Evolutionary conservation across 2,888 invertebrate species (phyloP).

Genomic region (Bugulina stolonifera): DNA sequence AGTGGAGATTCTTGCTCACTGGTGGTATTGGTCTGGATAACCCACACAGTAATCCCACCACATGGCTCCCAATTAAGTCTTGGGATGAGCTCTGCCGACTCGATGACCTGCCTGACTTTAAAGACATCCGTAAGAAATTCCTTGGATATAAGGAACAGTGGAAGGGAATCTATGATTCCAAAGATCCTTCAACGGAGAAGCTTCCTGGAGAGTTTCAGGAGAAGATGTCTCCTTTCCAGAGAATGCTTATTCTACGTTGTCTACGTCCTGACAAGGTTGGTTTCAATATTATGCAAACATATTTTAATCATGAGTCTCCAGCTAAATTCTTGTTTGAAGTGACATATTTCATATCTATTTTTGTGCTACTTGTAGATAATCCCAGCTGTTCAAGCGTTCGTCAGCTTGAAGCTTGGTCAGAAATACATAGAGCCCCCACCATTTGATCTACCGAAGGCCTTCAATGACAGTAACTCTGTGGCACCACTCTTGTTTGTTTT

Average conservation of each 20-base stretch:
- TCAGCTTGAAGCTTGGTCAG: constrained; percentile 51
- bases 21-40: constrained; percentile 77
- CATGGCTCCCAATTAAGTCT: constrained; percentile 72
- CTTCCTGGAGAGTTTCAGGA: constrained; percentile 53
- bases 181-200: constrained; percentile 45
- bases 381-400: constrained; percentile 53
- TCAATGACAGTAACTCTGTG: constrained; percentile 50
- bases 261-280: constrained; percentile 54
- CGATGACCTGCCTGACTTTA: constrained; percentile 45
- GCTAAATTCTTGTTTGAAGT: too few relatives aligned
- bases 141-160: constrained; percentile 48
- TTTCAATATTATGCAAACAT: too few relatives aligned
- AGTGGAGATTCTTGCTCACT: constrained; percentile 81
- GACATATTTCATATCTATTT: too few relatives aligned
- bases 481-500: constrained; percentile 54
- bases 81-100: constrained; percentile 58
- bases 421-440: constrained; percentile 55
- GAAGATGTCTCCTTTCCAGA: constrained; percentile 48
- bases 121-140: constrained; percentile 48
- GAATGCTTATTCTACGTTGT: constrained; percentile 52
- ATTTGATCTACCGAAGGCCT: constrained; percentile 54
- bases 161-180: constrained; percentile 66
- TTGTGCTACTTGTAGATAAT: constrained; percentile 42
- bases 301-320: too few relatives aligned
- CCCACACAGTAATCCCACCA: constrained; percentile 68